phyloP scores from a whole-genome alignment of 2,888 invertebrate genomes.

The Cheilosia vulpina region DNA sequence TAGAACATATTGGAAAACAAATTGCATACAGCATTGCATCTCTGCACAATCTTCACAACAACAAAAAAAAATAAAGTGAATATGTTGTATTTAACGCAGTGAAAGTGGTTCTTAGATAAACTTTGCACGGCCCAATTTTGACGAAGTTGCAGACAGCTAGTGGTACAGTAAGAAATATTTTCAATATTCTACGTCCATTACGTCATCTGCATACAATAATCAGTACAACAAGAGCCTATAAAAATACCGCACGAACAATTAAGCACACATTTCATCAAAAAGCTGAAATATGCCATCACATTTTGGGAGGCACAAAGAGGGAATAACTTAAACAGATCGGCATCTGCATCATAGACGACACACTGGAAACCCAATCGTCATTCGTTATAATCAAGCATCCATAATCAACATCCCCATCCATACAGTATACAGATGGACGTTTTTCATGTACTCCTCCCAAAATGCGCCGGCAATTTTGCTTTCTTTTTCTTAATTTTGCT shows the following conservation, averaged over 20 bases:
- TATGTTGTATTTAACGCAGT: too few species aligned
- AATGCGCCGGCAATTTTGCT: background rate
- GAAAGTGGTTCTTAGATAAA: too few species aligned
- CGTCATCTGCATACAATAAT: background rate
- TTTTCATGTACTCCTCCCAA: slow-evolving; percentile 5
- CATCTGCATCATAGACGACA: slow-evolving; percentile 39
- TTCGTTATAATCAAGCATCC: slow-evolving; percentile 50
- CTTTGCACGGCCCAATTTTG: too few species aligned
- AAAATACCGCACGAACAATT: background rate
- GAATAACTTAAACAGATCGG: slow-evolving; percentile 27
- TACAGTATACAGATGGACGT: background rate
- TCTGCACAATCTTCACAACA: too few species aligned
- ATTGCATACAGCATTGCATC: too few species aligned
- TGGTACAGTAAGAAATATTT: too few species aligned
- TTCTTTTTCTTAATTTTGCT: slow-evolving; percentile 26
- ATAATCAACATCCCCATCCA: background rate
- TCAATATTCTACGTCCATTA: background rate
- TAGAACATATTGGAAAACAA: too few species aligned
- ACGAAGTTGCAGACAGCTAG: too few species aligned
- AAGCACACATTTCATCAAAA: background rate
- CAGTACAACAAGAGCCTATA: too few species aligned
- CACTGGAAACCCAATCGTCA: slow-evolving; percentile 53
- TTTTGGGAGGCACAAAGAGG: background rate
- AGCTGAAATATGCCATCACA: slow-evolving; percentile 23
- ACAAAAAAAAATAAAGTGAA: too few species aligned